phyloP scores from a whole-genome alignment of 1,140 invertebrate genomes.

The Glomeris maerens region DNA sequence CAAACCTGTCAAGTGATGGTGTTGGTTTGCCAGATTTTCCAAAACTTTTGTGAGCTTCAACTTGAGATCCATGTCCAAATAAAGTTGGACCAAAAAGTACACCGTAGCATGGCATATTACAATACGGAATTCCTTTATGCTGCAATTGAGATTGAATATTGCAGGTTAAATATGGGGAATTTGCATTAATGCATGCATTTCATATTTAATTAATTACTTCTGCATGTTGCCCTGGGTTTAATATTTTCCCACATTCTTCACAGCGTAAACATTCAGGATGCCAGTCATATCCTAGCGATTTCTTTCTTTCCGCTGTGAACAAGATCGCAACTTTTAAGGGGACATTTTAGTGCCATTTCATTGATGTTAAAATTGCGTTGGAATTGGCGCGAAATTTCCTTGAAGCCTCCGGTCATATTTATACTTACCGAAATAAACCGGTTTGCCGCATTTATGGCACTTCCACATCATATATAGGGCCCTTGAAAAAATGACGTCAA shows the following conservation, averaged over 20 bases:
- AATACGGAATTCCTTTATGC: slow-evolving; percentile 83
- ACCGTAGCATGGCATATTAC: slow-evolving; percentile 78
- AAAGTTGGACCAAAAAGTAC: slow-evolving; percentile 72
- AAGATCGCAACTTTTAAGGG: too few species aligned
- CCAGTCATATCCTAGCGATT: slow-evolving; percentile 83
- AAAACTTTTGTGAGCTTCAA: slow-evolving; percentile 73
- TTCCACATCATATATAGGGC: slow-evolving; percentile 58
- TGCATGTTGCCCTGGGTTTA: slow-evolving; percentile 75
- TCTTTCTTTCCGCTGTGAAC: slow-evolving; percentile 69
- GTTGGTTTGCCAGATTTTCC: slow-evolving; percentile 39
- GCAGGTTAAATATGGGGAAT: slow-evolving; percentile 11
- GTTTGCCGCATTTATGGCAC: slow-evolving; percentile 72
- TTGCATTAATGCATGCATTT: too few species aligned
- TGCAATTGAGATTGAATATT: slow-evolving; percentile 26
- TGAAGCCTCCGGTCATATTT: not conserved
- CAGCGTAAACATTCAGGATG: slow-evolving; percentile 79
- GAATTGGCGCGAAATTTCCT: too few species aligned
- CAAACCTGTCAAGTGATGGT: slow-evolving; percentile 1
- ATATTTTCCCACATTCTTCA: slow-evolving; percentile 76
- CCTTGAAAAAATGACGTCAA: too few species aligned
- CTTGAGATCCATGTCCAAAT: slow-evolving; percentile 71
- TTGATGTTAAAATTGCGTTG: too few species aligned
- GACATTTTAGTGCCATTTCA: too few species aligned
- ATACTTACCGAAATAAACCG: slow-evolving; percentile 62
- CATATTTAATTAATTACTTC: slow-evolving; percentile 52